Conservation (phyloP, 2,888 invertebrate species). For the Drosophila maculinotata region DNA sequence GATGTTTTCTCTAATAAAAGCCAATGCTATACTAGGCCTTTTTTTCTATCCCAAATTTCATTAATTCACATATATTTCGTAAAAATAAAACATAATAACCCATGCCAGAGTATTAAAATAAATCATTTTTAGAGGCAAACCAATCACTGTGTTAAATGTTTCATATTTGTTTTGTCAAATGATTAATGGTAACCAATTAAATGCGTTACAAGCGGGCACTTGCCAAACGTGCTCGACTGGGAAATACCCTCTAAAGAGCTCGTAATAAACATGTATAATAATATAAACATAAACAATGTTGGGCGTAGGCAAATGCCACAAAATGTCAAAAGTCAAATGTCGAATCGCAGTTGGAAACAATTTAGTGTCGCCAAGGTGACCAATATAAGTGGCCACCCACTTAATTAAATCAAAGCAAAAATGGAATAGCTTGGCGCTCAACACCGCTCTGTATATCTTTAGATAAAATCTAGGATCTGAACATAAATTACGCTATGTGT, state of each 20-base stretch:
- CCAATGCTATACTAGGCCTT: too few species aligned
- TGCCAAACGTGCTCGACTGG: not conserved
- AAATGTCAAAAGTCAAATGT: too few species aligned
- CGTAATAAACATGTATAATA: too few species aligned
- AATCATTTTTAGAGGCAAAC: constrained; percentile 7
- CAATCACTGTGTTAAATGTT: constrained; percentile 17
- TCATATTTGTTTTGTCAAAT: constrained; percentile 14
- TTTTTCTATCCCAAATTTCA: not conserved
- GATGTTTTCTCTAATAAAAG: too few species aligned
- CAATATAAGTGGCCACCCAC: not conserved
- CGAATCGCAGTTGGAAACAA: not conserved
- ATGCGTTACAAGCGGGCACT: not conserved
- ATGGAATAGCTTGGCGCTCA: too few species aligned
- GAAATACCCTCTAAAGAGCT: not conserved
- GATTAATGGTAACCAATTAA: constrained; percentile 17
- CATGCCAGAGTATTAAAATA: constrained; percentile 6
- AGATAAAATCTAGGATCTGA: too few species aligned
- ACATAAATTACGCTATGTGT: not conserved
- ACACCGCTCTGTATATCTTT: too few species aligned
- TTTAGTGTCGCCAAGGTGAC: not conserved
- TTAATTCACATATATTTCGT: constrained; percentile 5
- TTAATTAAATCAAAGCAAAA: not conserved
- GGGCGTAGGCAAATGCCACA: not conserved
- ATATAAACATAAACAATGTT: not conserved
- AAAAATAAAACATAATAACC: not conserved